These are phyloP conservation scores for Parelbella ahira DNA, from an alignment of 2,888 invertebrate species.

Conservation along the genomic window DNA sequence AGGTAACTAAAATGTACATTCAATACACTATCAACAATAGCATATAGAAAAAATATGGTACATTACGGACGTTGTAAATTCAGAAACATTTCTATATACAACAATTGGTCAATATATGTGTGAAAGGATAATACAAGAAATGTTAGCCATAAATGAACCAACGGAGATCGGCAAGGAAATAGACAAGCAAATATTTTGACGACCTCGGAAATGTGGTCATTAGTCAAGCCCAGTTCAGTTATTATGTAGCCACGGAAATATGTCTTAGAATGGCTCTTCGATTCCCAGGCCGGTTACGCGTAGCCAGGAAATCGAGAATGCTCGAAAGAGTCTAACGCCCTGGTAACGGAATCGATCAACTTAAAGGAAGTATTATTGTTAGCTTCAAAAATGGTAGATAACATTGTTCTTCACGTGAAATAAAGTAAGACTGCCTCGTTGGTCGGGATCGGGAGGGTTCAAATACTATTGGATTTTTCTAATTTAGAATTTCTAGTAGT, in stretches of 20 bases:
- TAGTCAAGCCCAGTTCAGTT: constrained; percentile 34
- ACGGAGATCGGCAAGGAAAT: constrained; percentile 30
- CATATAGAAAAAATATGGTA: too few species aligned
- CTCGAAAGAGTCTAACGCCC: constrained; percentile 11
- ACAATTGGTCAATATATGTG: too few species aligned
- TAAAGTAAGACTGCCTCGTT: too few species aligned
- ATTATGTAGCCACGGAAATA: constrained; percentile 30
- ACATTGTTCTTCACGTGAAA: not conserved
- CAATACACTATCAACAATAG: too few species aligned
- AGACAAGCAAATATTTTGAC: constrained; percentile 37
- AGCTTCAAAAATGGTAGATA: not conserved
- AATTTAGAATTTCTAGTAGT: too few species aligned
- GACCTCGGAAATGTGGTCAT: constrained; percentile 31
- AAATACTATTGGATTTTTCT: too few species aligned
- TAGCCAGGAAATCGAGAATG: constrained; percentile 29
- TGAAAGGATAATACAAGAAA: too few species aligned
- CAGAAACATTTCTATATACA: too few species aligned
- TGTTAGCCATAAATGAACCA: constrained; percentile 25
- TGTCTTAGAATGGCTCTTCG: constrained; percentile 27
- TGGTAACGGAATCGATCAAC: constrained; percentile 5
- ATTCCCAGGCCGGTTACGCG: too few species aligned
- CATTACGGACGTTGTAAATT: too few species aligned
- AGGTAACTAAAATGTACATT: too few species aligned
- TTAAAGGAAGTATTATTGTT: constrained; percentile 4
- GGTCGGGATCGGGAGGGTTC: too few species aligned